Percentiles rank a stretch among this genome's conserved stretches.
Evolutionary conservation across 37 sponge, comb jelly and placozoan species (phyloP).

Genomic region (Agelas oroides): DNA sequence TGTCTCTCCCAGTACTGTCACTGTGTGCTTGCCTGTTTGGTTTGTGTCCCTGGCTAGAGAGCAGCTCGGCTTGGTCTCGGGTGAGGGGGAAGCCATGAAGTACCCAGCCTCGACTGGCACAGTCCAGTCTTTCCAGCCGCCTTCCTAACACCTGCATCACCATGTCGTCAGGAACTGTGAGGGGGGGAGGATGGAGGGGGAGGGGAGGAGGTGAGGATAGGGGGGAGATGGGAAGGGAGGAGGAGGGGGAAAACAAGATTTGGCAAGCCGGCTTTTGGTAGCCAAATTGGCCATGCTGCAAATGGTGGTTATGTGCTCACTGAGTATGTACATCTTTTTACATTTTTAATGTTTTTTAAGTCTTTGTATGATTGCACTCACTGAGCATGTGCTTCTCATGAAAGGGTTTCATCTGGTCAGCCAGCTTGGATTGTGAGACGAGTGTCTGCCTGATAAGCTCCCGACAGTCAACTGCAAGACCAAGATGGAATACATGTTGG

Average conservation of each 20-base stretch:
- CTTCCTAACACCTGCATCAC: constrained; percentile 66
- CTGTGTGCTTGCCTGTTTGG: constrained; percentile 91
- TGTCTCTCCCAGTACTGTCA: too few relatives aligned
- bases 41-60: constrained; percentile 60
- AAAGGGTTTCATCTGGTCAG: constrained; percentile 87
- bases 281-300: background rate
- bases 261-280: background rate
- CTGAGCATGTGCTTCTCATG: constrained; percentile 78
- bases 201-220: background rate
- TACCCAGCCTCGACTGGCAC: constrained; percentile 88
- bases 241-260: background rate
- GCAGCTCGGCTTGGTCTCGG: constrained; percentile 88
- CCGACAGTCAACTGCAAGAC: constrained; percentile 55
- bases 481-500: background rate
- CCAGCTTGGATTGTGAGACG: constrained; percentile 64
- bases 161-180: constrained; percentile 91
- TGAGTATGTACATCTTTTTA: too few relatives aligned
- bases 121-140: constrained; percentile 80
- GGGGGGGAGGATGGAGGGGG: background rate
- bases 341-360: too few relatives aligned
- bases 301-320: too few relatives aligned
- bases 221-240: background rate
- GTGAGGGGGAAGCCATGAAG: constrained; percentile 91
- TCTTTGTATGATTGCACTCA: too few relatives aligned
- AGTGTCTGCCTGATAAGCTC: constrained; percentile 72